Base-by-base conservation (phyloP, 1,140 invertebrate genomes). In the Parapsyche elsis region DNA sequence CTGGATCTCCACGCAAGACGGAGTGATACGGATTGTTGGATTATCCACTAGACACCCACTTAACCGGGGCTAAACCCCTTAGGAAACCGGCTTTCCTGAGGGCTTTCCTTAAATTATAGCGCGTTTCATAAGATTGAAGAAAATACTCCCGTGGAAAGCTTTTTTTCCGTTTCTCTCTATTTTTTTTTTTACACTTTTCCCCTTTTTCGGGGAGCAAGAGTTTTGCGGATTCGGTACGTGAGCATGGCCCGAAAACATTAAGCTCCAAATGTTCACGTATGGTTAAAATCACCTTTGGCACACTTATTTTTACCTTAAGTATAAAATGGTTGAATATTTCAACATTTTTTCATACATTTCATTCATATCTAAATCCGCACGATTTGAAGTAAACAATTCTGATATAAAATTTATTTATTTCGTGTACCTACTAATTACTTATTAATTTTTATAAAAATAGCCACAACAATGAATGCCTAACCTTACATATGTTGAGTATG, bases 11-110 rank as follows among this genome's bases (percentile, higher is more conserved):
- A 71, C 67, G 71, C 78, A 73, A 79, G 78, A 79, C 78, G 71
- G 78, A 79, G 78, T 79, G 78, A 79, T 79, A 79, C 78, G 78
- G 78, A 79, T 79, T 79, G 78, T 77, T 74, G 76, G 77, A 83
- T 83, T 83, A 83, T 76, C 80, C 81, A 81, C 80, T 83, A 83
- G 81, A 79, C 81, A 83, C 81, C 81, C 80, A 83, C 81, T 83
- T 83, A 81, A 81, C 81, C 77, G 61, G 45, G 77, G 80, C 80
- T 81, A 81, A 83, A 81, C 80, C 78, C 76, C 80, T 81, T 79
- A 81, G 81, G 80, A 83, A 79, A 80, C 74, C 70, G 76, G 81
- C 61, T 79, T 78, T 80, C 70, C 57, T 70, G 30, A 71, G 75
- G 75, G 81, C 75, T 80, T 83, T 83, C 45, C 81, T 67, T 81